These are phyloP conservation scores for Myotis myotis DNA, from an alignment of 2,797 vertebrate species.

Conservation along the genomic window DNA sequence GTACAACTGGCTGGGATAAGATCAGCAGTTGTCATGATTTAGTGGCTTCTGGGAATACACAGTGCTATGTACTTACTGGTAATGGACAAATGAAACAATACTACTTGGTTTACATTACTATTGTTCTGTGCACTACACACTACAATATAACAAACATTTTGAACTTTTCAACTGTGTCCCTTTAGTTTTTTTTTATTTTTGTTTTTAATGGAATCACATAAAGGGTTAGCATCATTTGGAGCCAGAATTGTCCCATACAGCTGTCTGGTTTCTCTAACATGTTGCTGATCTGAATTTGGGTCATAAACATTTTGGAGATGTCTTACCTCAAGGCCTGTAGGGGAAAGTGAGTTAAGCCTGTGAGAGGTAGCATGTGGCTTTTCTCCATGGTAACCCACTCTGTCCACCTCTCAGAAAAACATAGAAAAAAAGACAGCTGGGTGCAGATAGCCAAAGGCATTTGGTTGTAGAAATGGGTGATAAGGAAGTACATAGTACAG, in stretches of 20 bases:
- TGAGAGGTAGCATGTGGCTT: slow-evolving; percentile 13
- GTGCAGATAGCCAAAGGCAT: not conserved
- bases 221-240: slow-evolving; percentile 34
- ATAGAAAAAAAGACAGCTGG: slow-evolving; percentile 23
- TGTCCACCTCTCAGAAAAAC: not conserved
- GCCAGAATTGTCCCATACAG: not conserved
- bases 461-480: slow-evolving; percentile 25
- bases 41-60: slow-evolving; percentile 17
- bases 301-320: slow-evolving; percentile 50
- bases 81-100: slow-evolving; percentile 15
- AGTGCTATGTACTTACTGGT: not conserved
- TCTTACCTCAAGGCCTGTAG: slow-evolving; percentile 16
- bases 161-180: not conserved
- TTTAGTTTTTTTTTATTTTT: not conserved
- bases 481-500: slow-evolving; percentile 32
- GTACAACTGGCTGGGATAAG: slow-evolving; percentile 56
- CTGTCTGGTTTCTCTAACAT: slow-evolving; percentile 34
- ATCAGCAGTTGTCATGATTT: slow-evolving; percentile 47
- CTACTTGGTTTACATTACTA: not conserved
- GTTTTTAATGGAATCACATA: not conserved
- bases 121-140: not conserved
- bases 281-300: slow-evolving; percentile 32
- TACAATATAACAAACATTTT: not conserved
- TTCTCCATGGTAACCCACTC: slow-evolving; percentile 33
- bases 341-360: slow-evolving; percentile 11